Percentiles rank a stretch among this genome's conserved stretches.
Conservation (phyloP, 2,888 invertebrate species). For the Pachydiplax longipennis region DNA sequence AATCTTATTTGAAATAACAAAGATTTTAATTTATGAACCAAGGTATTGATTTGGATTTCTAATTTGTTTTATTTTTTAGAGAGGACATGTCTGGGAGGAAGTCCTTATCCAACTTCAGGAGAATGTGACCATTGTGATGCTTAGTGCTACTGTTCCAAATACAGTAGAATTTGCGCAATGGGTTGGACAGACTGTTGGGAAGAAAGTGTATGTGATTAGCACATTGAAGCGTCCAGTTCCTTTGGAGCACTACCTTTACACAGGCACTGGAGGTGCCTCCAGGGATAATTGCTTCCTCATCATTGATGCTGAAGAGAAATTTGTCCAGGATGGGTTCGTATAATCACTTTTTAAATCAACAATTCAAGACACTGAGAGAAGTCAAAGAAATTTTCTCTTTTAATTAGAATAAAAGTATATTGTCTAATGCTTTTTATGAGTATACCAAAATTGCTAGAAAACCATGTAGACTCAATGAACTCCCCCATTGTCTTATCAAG, state of each 20-base stretch:
- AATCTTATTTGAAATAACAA: not conserved
- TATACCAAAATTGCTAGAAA: too few relatives aligned
- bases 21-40: not conserved
- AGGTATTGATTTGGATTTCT: not conserved
- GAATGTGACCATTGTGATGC: conserved; percentile 94
- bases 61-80: conserved; percentile 59
- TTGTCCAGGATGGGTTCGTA: conserved; percentile 72
- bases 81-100: conserved; percentile 99
- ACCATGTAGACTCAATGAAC: too few relatives aligned
- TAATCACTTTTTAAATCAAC: conserved; percentile 48
- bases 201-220: conserved; percentile 89
- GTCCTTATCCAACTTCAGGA: conserved; percentile 93
- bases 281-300: conserved; percentile 78
- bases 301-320: conserved; percentile 79
- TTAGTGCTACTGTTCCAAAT: conserved; percentile 98
- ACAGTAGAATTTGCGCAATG: conserved; percentile 94
- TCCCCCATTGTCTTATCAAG: too few relatives aligned
- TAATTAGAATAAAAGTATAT: too few relatives aligned
- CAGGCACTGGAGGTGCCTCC: conserved; percentile 67
- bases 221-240: conserved; percentile 95
- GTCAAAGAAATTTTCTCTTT: too few relatives aligned
- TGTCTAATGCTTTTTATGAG: too few relatives aligned
- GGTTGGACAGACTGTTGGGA: conserved; percentile 86
- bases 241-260: conserved; percentile 91
- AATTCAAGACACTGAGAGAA: too few relatives aligned